Percentiles rank a stretch among this genome's conserved stretches.
phyloP scores from a whole-genome alignment of 1,140 invertebrate genomes.

The Tetramorium parvispinum region DNA sequence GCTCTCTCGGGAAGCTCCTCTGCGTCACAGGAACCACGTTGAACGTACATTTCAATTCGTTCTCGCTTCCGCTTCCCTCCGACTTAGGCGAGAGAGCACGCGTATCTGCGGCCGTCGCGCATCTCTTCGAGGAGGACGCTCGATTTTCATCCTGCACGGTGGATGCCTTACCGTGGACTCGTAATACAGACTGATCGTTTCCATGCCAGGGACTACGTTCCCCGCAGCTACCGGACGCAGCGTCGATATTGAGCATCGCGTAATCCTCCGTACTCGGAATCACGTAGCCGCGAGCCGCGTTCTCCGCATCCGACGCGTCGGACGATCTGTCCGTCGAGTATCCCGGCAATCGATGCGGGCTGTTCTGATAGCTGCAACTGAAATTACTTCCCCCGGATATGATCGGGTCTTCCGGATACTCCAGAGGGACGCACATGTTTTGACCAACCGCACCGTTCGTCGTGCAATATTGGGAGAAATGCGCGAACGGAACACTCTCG shows the following conservation, averaged over 20 bases:
- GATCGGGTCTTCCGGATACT: constrained; percentile 52
- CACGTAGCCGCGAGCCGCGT: constrained; percentile 46
- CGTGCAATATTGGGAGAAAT: constrained; percentile 70
- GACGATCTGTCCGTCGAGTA: constrained; percentile 55
- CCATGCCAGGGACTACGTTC: constrained; percentile 56
- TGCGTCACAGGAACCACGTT: neutral
- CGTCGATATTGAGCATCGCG: constrained; percentile 64
- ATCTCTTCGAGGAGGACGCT: constrained; percentile 14
- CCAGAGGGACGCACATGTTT: constrained; percentile 66
- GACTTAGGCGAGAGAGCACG: constrained; percentile 13
- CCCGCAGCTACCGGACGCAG: constrained; percentile 59
- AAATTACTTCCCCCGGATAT: constrained; percentile 43
- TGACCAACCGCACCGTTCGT: constrained; percentile 52
- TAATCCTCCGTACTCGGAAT: constrained; percentile 62
- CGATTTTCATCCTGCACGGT: neutral
- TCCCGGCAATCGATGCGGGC: constrained; percentile 27
- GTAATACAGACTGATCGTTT: constrained; percentile 60
- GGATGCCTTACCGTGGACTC: constrained; percentile 62
- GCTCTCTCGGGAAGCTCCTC: constrained; percentile 53
- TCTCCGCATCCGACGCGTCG: constrained; percentile 66
- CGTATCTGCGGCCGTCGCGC: constrained; percentile 21
- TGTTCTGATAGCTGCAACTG: constrained; percentile 27
- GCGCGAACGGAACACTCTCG: constrained; percentile 61
- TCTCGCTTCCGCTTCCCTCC: constrained; percentile 21
- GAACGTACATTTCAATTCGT: constrained; percentile 30